Conservation (phyloP, 2,888 invertebrate species). For the Gymnocheta viridis region DNA sequence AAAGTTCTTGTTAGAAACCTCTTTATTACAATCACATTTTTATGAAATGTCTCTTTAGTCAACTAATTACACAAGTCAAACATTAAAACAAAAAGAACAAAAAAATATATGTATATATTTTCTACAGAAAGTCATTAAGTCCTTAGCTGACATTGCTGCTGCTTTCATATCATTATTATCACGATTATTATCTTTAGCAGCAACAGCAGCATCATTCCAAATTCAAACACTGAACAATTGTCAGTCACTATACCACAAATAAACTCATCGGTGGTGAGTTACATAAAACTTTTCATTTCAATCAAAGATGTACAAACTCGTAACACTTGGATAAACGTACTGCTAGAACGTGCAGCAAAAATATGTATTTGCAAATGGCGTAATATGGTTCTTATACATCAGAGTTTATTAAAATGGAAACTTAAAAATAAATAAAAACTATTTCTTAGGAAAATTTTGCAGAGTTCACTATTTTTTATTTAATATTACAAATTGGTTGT, state of each 20-base stretch:
- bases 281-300: constrained; percentile 52
- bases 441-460: too few species aligned
- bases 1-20: too few species aligned
- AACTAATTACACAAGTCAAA: constrained; percentile 58
- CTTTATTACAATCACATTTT: too few species aligned
- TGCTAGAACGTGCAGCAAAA: not conserved
- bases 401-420: not conserved
- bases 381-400: not conserved
- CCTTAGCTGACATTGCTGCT: constrained; percentile 17
- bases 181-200: constrained; percentile 19
- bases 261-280: constrained; percentile 6
- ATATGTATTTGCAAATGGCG: not conserved
- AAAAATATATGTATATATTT: not conserved
- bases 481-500: too few species aligned
- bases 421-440: too few species aligned
- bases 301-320: constrained; percentile 19
- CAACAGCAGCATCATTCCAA: constrained; percentile 21
- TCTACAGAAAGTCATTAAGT: constrained; percentile 24
- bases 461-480: too few species aligned
- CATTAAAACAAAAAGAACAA: constrained; percentile 23
- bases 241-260: constrained; percentile 49
- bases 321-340: not conserved
- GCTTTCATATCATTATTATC: constrained; percentile 25
- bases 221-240: constrained; percentile 49
- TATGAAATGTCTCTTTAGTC: constrained; percentile 30